Base-by-base conservation (phyloP, 2,888 invertebrate species). In the Hoplodrina blanda region DNA sequence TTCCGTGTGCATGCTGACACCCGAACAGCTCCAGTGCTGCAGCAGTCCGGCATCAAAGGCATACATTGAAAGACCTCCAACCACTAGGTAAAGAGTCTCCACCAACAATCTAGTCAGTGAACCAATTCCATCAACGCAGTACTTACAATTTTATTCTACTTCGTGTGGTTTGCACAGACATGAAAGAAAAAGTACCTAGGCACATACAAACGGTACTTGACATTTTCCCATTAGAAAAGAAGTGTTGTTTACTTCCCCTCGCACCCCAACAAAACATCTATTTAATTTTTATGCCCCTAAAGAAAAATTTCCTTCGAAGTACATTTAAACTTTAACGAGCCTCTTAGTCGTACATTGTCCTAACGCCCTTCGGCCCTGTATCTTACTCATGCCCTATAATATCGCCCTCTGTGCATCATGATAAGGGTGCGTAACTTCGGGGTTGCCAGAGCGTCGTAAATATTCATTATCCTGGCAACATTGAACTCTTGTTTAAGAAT, bases 401-500 rank as follows among this genome's bases (percentile, higher is more conserved):
- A 87, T 83, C 81, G 67, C 81, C 68, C 80, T 66, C 78, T 77
- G 80, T 88, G 88, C 85, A 85, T 88, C 88, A 87, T 85, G 89
- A 90, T 88, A 88, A 89, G 90, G 89, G 85, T 75, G 69, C 78
- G 74, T 76, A 81, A 77, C 84, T 80, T 78, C 57, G 72, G 78
- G 77, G 77, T 74, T 81, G 79, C 76, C 66, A 82, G 83, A 73
- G 76, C 69, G 73, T 85, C 89, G 88, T 91, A 89, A 89, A 91
- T 89, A 90, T 89, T 90, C 88, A 91, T 91, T 90, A 90, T 78
- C 78, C 80, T 74, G 74, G 80, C 81, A 80, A 86, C 87, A 88
- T 86, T 87, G 86, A 89, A 90, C 87, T 90, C 86, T 87, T 88
- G 86, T 88, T 87, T 85, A 88, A 88, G 86, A 87, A 88, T 84